Evolutionary conservation across 1,140 invertebrate species (phyloP).

Genomic region (Gerris buenoi): DNA sequence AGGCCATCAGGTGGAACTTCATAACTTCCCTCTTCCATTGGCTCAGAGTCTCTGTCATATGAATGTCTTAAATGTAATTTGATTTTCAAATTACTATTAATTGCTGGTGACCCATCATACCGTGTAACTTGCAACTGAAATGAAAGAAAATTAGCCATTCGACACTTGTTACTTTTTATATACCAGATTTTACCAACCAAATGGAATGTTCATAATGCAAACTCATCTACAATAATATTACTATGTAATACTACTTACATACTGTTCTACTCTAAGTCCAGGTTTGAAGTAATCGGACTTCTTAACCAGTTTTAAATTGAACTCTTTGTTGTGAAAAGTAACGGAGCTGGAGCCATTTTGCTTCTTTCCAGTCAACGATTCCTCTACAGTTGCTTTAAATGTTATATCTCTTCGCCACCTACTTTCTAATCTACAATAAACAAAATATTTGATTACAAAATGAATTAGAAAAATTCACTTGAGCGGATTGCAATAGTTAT

Average conservation of each 20-base stretch:
- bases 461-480: too few species aligned
- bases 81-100: conserved; percentile 41
- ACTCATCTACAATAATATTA: too few species aligned
- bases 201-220: too few species aligned
- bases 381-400: conserved; percentile 64
- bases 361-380: conserved; percentile 57
- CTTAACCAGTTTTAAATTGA: conserved; percentile 66
- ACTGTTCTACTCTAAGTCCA: conserved; percentile 35
- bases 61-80: too few species aligned
- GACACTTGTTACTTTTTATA: too few species aligned
- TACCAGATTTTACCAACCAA: too few species aligned
- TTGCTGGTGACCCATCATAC: conserved; percentile 57
- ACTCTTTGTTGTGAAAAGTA: conserved; percentile 60
- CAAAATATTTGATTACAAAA: too few species aligned
- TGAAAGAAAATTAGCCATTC: too few species aligned
- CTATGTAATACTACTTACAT: too few species aligned
- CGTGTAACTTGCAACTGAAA: conserved; percentile 54
- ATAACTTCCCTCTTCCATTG: conserved; percentile 40
- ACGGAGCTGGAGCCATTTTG: conserved; percentile 63
- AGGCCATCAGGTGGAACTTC: conserved; percentile 51
- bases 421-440: too few species aligned
- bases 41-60: conserved; percentile 46
- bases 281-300: conserved; percentile 76
- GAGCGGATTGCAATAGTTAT: too few species aligned
- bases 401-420: conserved; percentile 49